Evolutionary conservation across 2,113 vertebrate genomes (phyloP), one percentile per base, ranked within the genome.

Genomic region (Passer domesticus): DNA sequence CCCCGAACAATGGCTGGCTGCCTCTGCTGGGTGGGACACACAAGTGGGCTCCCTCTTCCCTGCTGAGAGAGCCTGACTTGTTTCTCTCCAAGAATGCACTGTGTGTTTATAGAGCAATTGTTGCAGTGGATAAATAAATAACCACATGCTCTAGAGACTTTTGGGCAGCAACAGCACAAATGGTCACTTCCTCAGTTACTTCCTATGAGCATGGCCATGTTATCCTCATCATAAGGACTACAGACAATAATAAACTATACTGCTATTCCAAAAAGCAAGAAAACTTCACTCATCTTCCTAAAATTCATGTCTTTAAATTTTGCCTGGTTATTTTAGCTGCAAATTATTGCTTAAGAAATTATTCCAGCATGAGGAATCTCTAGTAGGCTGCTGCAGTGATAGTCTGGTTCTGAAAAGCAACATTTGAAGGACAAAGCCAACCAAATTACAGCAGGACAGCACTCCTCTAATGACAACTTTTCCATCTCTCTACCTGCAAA

Each of bases 41-140:
- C 53, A 21, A 92, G 60, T 47, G 62, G 73, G 79, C 33, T 92
- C 76, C 56, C 66, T 77, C 80, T 81, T 84, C 82, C 82, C 89
- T 85, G 56, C 83, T 86, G 92, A 87, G 84, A 87, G 62, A 94
- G 41, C 80, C 58, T 58, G 68, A 53, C 30, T 86, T 52, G 50
- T 58, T 84, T 73, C 91, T 67, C 83, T 92, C 76, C 68, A 89
- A 78, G 83, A 95, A 92, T 76, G 75, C 33, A 24, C 87, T 75
- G 14, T 0, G 0, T 92, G 86, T 94, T 96, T 90, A 93, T 58
- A 79, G 43, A 83, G 58, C 44, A 86, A 95, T 94, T 94, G 83
- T 92, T 90, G 72, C 88, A 94, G 66, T 68, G 79, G 63, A 87
- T 94, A 95, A 96, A 94, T 81, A 97, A 96, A 90, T 81, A 92